Percentiles rank a stretch among this genome's conserved stretches.
These are phyloP conservation scores for Embiotoca jacksoni DNA, from an alignment of 2,113 vertebrate genomes.

Conservation along the genomic window DNA sequence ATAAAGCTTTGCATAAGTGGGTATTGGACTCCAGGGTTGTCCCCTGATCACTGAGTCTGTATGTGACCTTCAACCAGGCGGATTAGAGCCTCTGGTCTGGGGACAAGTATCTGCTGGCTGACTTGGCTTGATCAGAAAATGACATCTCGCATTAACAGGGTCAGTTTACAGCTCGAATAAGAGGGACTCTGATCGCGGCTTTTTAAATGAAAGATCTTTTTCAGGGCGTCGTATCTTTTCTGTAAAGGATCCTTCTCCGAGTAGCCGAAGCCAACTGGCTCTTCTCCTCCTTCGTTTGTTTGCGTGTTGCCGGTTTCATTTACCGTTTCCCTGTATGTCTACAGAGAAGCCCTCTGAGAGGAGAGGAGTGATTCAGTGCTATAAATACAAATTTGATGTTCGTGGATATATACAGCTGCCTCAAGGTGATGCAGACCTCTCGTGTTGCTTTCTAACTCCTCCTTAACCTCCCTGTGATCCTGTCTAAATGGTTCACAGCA, in stretches of 20 bases:
- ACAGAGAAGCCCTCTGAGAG: background rate
- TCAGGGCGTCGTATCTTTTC: background rate
- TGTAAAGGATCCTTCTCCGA: background rate
- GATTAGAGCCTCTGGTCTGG: no score
- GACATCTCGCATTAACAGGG: no score
- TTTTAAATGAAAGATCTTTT: background rate
- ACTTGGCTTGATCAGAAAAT: no score
- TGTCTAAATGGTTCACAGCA: conserved; percentile 35
- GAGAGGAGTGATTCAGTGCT: conserved; percentile 1
- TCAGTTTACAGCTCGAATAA: no score
- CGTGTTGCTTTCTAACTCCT: conserved; percentile 32
- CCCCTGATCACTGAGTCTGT: no score
- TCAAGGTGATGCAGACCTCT: conserved; percentile 36
- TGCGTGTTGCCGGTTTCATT: background rate
- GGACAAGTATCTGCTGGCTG: no score
- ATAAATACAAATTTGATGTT: conserved; percentile 28
- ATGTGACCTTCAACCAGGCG: no score
- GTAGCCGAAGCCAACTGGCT: background rate
- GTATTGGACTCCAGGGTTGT: no score
- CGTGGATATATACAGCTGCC: conserved; percentile 21
- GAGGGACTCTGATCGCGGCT: no score
- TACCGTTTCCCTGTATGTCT: background rate
- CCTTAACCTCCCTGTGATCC: conserved; percentile 53
- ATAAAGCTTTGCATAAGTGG: no score
- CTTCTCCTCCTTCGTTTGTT: conserved; percentile 6